Evolutionary conservation across 1,140 invertebrate genomes (phyloP), one percentile per base, ranked within the genome.

Genomic region (Campoletis sonorensis): DNA sequence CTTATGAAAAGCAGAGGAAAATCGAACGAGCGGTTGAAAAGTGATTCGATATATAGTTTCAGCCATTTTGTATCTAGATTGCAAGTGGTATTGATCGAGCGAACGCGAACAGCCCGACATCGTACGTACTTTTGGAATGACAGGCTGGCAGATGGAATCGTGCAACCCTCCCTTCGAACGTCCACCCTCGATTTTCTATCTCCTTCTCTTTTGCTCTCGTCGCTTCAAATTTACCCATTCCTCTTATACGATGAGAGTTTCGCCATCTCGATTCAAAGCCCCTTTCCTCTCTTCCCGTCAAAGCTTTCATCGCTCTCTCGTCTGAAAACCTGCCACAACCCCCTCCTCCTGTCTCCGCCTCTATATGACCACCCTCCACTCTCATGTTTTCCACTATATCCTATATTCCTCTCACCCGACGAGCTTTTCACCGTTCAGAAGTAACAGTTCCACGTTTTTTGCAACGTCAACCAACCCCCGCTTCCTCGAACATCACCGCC

Each of bases 61-160:
- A 91, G 90, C 91, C 90, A 92, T 91, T 92, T 92, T 91, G 88
- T 91, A 92, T 90, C 77, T 78, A 90, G 89, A 92, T 92, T 92
- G 90, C 88, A 89, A 90, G 64, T 86, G 89, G 51, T 92, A 92
- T 92, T 92, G 91, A 92, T 91, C 91, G 80, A 67, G 89, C 85
- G 87, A 85, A 85, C 86, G 86, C 84, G 87, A 86, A 88, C 86
- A 88, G 86, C 88, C 76, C 88, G 87, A 89, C 88, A 89, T 88
- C 89, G 88, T 90, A 90, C 86, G 89, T 87, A 88, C 86, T 91
- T 91, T 92, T 89, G 88, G 89, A 91, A 90, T 92, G 91, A 91
- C 91, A 91, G 89, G 88, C 89, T 88, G 87, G 86, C 90, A 92
- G 91, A 91, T 92, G 91, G 90, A 92, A 92, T 92, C 88, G 91